Conservation (phyloP, 2,113 vertebrate genomes). For the Chaenogobius annularis region DNA sequence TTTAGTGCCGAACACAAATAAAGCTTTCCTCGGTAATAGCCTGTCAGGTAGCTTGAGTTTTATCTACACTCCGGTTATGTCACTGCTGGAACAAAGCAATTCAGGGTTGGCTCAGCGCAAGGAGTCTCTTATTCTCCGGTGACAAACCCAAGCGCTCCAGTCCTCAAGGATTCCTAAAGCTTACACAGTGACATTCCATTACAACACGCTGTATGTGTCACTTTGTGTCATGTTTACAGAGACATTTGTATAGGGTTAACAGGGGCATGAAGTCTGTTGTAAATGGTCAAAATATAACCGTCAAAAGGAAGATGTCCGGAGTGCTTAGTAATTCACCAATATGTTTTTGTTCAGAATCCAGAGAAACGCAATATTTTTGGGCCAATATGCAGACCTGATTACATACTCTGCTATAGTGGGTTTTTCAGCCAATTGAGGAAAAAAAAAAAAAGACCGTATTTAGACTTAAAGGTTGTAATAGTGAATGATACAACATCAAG, state of each 20-base stretch:
- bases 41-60: conserved; percentile 47
- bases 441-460: neutral
- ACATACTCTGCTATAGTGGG: no score
- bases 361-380: no score
- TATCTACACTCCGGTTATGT: conserved; percentile 42
- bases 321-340: no score
- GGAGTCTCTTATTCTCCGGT: conserved; percentile 24
- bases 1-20: conserved; percentile 44
- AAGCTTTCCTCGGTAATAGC: conserved; percentile 45
- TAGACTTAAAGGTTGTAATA: neutral
- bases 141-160: conserved; percentile 10
- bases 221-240: neutral
- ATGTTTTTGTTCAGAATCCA: no score
- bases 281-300: neutral
- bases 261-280: neutral
- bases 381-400: no score
- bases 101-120: conserved; percentile 27
- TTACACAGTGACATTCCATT: conserved; percentile 17
- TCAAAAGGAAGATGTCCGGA: neutral
- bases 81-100: conserved; percentile 31
- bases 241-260: neutral
- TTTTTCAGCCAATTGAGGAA: no score
- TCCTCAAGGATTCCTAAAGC: conserved; percentile 15
- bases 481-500: conserved; percentile 12
- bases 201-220: conserved; percentile 13